Base-by-base conservation (phyloP, 2,888 invertebrate species). In the Drosophila sordidula region DNA sequence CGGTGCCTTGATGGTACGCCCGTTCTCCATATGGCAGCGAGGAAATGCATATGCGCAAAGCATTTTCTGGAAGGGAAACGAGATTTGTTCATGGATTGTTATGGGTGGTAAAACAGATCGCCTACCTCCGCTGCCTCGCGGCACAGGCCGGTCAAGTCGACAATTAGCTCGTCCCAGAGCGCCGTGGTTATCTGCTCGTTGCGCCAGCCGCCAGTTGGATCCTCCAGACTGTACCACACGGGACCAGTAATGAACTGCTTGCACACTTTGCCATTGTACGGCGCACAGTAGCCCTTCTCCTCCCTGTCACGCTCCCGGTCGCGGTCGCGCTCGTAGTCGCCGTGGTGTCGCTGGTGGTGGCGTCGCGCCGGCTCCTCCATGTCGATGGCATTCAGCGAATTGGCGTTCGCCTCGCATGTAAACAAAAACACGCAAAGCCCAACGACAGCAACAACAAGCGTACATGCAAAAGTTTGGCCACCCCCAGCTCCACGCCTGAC, bases 21-120 rank as follows among this genome's bases (percentile, higher is more conserved):
- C 95, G 59, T 92, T 92, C 89, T 94, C 94, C 83, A 95, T 93
- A 68, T 95, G 94, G 90, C 98, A 98, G 89, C 95, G 95, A 3
- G 98, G 98, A 93, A 98, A 98, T 51, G 98, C 97, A 93, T 97
- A 98, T 63, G 96, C 95, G 92, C 98, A 98, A 14, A 98, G 93
- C 90, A 98, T 94, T 94, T 95, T 97, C 95, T 95, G 75, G 5
- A 91, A 90, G n/a, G 11, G 4, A 22, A 11, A 8, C 9, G 1
- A 16, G 9, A 8, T 47, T 2, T 16, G 14, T 16, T 14, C 16
- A 4, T 18, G 18, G 5, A 9, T 6, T 12, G 34, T 34, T 18
- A 0, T 18, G 3, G 1, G 9, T 8, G n/a, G n/a, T 26, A 22
- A 11, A 2, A 26, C 9, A 18, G 1, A 5, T 6, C 6, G 26